phyloP scores from a whole-genome alignment of 2,797 vertebrate species.

The Anas bahamensis region DNA sequence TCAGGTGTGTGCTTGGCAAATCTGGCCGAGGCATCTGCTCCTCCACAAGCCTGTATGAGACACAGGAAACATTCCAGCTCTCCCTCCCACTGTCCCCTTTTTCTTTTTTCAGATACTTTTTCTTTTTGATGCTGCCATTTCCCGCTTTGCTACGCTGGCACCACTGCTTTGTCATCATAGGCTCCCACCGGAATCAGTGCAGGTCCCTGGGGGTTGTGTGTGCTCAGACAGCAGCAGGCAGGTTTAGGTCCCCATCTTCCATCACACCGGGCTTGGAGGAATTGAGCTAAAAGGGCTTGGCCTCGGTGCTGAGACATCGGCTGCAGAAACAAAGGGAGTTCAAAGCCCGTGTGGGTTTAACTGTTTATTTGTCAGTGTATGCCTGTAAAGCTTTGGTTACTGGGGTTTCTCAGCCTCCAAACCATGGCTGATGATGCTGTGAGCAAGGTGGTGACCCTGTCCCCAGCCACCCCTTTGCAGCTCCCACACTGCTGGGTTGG shows the following conservation, averaged over 20 bases:
- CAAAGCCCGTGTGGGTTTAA: background rate
- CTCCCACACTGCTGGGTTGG: accelerated
- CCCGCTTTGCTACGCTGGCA: background rate
- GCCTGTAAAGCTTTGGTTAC: background rate
- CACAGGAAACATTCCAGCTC: background rate
- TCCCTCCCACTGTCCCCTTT: too few relatives aligned
- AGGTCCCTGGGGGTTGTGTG: background rate
- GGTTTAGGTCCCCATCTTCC: background rate
- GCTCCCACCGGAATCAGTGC: background rate
- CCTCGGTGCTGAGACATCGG: background rate
- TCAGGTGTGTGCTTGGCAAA: background rate
- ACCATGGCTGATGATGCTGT: background rate
- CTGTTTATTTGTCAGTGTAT: background rate
- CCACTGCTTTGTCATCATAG: background rate
- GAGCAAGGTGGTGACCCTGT: background rate
- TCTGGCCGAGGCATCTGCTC: background rate
- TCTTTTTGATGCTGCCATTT: background rate
- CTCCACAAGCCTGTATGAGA: background rate
- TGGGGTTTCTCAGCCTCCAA: background rate
- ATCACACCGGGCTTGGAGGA: background rate
- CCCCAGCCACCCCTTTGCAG: background rate
- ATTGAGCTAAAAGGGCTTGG: background rate
- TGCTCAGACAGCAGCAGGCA: background rate
- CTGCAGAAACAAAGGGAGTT: background rate
- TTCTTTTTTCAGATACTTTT: background rate